Percentiles rank a stretch among this genome's conserved stretches.
Evolutionary conservation across 1,140 invertebrate genomes (phyloP).

Genomic region (Holcopasites calliopsidis): DNA sequence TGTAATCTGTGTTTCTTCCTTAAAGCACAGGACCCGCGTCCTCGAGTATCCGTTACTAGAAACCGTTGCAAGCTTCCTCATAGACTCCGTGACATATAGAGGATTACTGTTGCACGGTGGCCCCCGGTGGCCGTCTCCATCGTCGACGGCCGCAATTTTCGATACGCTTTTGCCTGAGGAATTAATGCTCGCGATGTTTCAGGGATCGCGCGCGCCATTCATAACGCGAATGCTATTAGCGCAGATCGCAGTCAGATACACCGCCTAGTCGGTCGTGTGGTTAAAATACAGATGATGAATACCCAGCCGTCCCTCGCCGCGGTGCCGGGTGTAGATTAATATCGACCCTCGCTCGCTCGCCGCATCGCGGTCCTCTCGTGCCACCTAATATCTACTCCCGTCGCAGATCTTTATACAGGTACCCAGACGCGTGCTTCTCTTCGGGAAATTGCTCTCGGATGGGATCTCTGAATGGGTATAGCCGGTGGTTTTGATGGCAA

Average conservation of each 20-base stretch:
- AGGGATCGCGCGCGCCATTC: conserved; percentile 66
- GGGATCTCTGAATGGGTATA: too few relatives aligned
- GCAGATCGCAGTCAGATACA: conserved; percentile 72
- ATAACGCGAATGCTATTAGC: conserved; percentile 74
- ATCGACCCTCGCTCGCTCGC: conserved; percentile 65
- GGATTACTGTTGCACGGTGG: too few relatives aligned
- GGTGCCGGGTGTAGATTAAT: conserved; percentile 71
- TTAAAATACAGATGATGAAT: conserved; percentile 77
- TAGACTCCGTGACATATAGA: too few relatives aligned
- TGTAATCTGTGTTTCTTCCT: background rate
- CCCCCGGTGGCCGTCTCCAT: conserved; percentile 8
- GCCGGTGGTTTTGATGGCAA: too few relatives aligned
- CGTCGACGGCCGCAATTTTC: conserved; percentile 49
- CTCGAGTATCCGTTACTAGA: background rate
- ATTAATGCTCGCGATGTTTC: conserved; percentile 66
- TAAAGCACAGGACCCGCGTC: background rate
- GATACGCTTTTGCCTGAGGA: conserved; percentile 56
- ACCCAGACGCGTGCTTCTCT: background rate
- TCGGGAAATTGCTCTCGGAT: conserved; percentile 7
- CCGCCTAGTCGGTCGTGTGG: conserved; percentile 67
- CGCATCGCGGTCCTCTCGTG: conserved; percentile 48
- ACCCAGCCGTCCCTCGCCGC: conserved; percentile 63
- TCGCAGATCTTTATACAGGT: too few relatives aligned
- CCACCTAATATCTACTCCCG: conserved; percentile 53
- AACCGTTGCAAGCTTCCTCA: too few relatives aligned